Evolutionary conservation across 2,797 vertebrate species (phyloP).

Genomic region (Clarias laeviceps): DNA sequence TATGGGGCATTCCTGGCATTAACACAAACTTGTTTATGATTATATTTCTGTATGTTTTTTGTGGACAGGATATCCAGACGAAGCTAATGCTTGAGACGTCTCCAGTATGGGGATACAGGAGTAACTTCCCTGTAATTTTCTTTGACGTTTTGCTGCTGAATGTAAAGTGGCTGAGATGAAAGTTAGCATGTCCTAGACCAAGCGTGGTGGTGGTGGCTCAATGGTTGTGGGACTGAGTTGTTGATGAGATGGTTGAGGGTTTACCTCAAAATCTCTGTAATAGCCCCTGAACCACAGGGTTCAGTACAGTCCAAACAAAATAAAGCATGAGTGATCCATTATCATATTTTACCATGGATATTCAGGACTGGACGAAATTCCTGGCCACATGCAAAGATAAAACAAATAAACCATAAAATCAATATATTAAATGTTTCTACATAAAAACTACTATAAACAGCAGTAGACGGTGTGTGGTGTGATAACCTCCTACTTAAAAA

Average conservation of each 20-base stretch:
- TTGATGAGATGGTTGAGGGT: background rate
- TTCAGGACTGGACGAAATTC: background rate
- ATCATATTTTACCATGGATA: background rate
- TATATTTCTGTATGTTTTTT: background rate
- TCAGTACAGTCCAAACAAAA: background rate
- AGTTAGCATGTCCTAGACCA: background rate
- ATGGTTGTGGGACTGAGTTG: background rate
- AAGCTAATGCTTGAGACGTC: background rate
- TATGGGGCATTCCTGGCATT: background rate
- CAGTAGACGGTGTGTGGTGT: background rate
- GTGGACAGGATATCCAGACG: background rate
- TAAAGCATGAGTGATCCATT: background rate
- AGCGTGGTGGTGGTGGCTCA: background rate
- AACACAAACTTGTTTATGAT: background rate
- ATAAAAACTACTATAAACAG: background rate
- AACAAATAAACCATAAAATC: too few relatives aligned
- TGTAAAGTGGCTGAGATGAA: background rate
- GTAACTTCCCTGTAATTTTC: background rate
- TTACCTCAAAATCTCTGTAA: background rate
- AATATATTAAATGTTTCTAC: background rate
- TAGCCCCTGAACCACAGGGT: background rate
- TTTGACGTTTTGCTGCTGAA: background rate
- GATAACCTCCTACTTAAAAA: background rate
- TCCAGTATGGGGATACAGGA: background rate
- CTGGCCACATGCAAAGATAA: too few relatives aligned